Conservation (phyloP, 2,113 vertebrate genomes). For the Lagenorhynchus albirostris region DNA sequence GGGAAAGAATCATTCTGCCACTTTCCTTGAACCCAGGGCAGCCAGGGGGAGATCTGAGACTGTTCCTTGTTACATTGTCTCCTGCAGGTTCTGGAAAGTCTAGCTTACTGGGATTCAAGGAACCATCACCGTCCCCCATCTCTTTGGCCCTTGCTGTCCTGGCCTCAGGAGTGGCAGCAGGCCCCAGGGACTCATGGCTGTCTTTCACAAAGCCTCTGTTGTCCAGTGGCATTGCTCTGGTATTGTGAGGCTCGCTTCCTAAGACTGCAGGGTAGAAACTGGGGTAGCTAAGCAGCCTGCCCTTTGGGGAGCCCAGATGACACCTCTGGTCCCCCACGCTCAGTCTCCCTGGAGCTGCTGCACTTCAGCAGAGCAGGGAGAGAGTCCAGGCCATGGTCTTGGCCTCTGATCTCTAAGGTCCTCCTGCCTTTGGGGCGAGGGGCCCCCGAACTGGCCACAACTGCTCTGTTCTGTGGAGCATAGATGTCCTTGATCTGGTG, state of each 20-base stretch:
- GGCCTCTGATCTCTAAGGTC: background rate
- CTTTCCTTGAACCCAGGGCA: background rate
- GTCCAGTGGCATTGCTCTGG: background rate
- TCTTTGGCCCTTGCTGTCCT: background rate
- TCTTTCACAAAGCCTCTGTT: background rate
- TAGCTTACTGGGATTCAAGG: background rate
- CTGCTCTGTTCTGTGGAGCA: background rate
- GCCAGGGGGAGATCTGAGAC: background rate
- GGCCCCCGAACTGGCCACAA: background rate
- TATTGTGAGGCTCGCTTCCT: background rate
- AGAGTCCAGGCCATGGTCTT: background rate
- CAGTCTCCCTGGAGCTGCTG: background rate
- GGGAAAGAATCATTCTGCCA: background rate
- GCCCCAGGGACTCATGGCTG: no score
- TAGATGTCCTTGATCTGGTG: background rate
- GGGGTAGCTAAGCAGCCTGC: background rate
- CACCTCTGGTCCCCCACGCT: background rate
- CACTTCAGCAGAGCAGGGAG: background rate
- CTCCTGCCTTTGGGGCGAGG: background rate
- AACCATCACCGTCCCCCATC: background rate
- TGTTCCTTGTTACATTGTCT: rapidly evolving
- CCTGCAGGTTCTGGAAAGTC: background rate
- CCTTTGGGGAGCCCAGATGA: background rate
- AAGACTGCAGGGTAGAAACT: background rate
- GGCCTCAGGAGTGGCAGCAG: background rate